These are phyloP conservation scores for Neosilurus mollespiculum DNA, from an alignment of 2,797 vertebrate genomes.

Conservation along the genomic window DNA sequence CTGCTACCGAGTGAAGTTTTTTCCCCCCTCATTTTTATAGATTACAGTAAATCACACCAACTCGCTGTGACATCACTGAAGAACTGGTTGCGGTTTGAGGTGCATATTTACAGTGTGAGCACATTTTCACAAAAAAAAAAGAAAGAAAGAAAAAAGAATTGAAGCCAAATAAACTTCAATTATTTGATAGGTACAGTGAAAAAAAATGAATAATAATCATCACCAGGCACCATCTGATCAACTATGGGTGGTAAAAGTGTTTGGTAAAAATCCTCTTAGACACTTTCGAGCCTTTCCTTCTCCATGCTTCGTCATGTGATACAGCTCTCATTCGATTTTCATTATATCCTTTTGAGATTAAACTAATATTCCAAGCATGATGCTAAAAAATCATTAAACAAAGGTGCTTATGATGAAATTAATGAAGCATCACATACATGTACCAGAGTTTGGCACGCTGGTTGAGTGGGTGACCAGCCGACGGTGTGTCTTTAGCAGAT, in stretches of 20 bases:
- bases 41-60: conserved; percentile 10
- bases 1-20: not conserved
- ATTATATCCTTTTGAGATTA: not conserved
- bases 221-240: not conserved
- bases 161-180: not conserved
- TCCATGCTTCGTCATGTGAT: not conserved
- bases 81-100: not conserved
- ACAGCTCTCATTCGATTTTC: not conserved
- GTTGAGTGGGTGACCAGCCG: conserved; percentile 79
- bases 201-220: not conserved
- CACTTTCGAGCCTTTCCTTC: not conserved
- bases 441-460: conserved; percentile 85
- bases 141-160: not conserved
- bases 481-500: conserved; percentile 80
- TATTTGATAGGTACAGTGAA: not conserved
- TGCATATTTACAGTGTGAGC: not conserved
- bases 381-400: no score
- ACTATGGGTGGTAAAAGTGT: not conserved
- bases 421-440: conserved; percentile 73
- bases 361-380: conserved; percentile 1
- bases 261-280: not conserved
- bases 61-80: not conserved
- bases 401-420: not conserved
- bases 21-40: not conserved
- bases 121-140: not conserved